Base-by-base conservation (phyloP, 2,888 invertebrate genomes). In the Lasioglossum marginatum region DNA sequence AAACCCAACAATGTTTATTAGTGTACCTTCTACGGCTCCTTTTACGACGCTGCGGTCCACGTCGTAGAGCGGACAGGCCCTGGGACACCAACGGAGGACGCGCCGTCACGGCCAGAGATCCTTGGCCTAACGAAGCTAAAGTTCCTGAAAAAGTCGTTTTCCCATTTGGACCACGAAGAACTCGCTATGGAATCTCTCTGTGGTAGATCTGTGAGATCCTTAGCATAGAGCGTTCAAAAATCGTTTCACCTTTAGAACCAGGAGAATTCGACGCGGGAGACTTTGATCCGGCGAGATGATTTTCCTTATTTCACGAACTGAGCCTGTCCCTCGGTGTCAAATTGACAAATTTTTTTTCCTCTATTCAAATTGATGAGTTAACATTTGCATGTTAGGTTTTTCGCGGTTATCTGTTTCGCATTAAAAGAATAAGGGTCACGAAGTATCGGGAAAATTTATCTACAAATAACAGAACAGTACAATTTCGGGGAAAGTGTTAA, bases 21-120 rank as follows among this genome's bases (percentile, higher is more conserved):
- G 75, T 63, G 82, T 82, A 75, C 77, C 83, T 79, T 83, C 82
- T 83, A 85, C 77, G 82, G 83, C 83, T 77, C 80, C 84, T 88
- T 88, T 88, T 88, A 88, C 88, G 88, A 88, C 75, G 86, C 80
- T 5, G 31, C 31, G 19, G 31, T 66, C 66, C 66, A 66, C 66
- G 66, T 66, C 66, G 66, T 34, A 79, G 83, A 77, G 82, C 82
- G 72, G 66, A 63, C 87, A 74, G 77, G 77, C 43, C 71, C 71
- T n/a, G n/a, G 71, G 37, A 71, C 70, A 71, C 27, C 71, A 43
- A 43, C 43, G 63, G 63, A 6, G 63, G 8, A 66, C 19, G 6
- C 63, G 16, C 19, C 34, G 19, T 16, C 31, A 66, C 66, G 34
- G 27, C 27, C 31, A 2, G 34, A 34, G 66, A 66, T 66, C 66